These are phyloP conservation scores for Coracopsis vasa DNA, from an alignment of 2,113 vertebrate species.

Conservation along the genomic window DNA sequence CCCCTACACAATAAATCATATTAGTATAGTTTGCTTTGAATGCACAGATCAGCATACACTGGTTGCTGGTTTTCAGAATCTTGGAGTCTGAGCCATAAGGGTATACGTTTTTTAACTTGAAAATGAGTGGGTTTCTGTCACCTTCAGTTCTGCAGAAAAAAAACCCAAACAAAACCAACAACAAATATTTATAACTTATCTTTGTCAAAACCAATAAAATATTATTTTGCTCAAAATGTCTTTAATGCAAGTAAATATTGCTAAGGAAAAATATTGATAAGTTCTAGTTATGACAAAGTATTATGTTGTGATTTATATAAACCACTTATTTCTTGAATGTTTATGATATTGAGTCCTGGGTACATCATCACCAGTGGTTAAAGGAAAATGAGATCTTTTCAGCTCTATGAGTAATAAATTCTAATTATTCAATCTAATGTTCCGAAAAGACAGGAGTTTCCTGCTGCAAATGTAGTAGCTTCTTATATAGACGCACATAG, in stretches of 20 bases:
- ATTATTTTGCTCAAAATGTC: background rate
- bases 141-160: background rate
- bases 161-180: background rate
- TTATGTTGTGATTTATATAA: background rate
- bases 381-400: background rate
- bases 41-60: background rate
- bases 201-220: background rate
- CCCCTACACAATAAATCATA: background rate
- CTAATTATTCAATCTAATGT: background rate
- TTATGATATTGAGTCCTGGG: background rate
- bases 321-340: background rate
- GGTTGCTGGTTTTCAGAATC: background rate
- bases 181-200: background rate
- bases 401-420: background rate
- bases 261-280: background rate
- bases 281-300: background rate
- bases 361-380: background rate
- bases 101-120: background rate
- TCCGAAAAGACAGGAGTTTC: background rate
- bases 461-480: background rate
- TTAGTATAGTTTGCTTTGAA: background rate
- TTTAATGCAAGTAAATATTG: background rate
- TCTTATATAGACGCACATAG: background rate
- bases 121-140: background rate
- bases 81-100: background rate